Conservation (phyloP, 2,113 vertebrate genomes). For the Tragelaphus strepsiceros region DNA sequence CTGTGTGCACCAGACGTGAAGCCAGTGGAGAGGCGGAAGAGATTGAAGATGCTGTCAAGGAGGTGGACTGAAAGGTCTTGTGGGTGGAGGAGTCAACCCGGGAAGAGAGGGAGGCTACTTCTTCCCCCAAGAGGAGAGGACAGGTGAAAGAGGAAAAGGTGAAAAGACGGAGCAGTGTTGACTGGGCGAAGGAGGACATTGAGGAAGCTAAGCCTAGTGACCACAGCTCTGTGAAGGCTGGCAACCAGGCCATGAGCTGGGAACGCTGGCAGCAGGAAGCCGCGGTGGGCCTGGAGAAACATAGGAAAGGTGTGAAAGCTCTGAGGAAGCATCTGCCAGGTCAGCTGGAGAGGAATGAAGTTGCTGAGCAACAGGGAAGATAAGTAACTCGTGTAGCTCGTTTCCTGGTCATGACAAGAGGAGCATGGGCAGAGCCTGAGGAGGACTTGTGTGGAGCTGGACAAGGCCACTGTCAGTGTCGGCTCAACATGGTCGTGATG, state of each 20-base stretch:
- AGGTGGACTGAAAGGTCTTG: not conserved
- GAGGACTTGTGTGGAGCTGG: not conserved
- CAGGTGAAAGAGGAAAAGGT: not conserved
- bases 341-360: not conserved
- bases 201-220: not conserved
- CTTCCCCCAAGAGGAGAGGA: not conserved
- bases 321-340: not conserved
- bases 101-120: not conserved
- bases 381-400: not conserved
- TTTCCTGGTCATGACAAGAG: not conserved
- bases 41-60: not conserved
- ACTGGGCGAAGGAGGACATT: not conserved
- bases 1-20: not conserved
- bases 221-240: not conserved
- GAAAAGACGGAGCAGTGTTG: not conserved
- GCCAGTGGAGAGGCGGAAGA: not conserved
- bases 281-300: not conserved
- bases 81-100: not conserved
- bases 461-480: not conserved
- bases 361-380: not conserved
- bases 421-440: not conserved
- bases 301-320: not conserved
- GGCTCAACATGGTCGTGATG: not conserved
- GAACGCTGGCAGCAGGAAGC: not conserved
- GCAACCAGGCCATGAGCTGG: no score